phyloP scores from a whole-genome alignment of 2,888 invertebrate genomes.

The Seladonia tumulorum region DNA sequence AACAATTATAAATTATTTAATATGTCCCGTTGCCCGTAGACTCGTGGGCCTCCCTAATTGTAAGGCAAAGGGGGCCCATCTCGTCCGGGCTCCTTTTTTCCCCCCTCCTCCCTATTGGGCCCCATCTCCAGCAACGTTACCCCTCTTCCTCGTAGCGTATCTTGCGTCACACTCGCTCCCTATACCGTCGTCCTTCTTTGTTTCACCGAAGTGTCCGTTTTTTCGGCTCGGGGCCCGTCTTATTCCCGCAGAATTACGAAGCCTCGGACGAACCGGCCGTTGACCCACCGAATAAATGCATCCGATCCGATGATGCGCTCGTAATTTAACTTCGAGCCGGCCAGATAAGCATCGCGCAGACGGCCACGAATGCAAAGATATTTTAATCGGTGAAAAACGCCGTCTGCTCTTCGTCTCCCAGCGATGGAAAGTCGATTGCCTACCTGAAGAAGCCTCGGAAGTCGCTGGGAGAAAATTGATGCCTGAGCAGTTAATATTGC shows the following conservation, averaged over 20 bases:
- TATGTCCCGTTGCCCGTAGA: conserved; percentile 66
- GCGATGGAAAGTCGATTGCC: not conserved
- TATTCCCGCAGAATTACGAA: conserved; percentile 66
- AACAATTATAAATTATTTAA: conserved; percentile 79
- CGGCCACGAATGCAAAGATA: conserved; percentile 48
- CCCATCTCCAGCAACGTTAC: conserved; percentile 26
- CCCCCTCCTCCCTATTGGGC: conserved; percentile 36
- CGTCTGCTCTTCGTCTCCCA: not conserved
- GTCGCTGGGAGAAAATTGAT: no score
- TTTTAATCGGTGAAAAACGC: conserved; percentile 53
- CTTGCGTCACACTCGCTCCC: conserved; percentile 32
- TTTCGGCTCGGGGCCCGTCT: conserved; percentile 52
- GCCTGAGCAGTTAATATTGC: not conserved
- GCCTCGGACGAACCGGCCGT: conserved; percentile 36
- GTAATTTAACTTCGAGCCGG: conserved; percentile 59
- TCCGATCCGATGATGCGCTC: conserved; percentile 61
- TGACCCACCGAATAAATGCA: conserved; percentile 59
- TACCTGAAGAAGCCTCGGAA: not conserved
- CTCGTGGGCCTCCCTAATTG: conserved; percentile 71
- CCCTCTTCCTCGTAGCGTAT: conserved; percentile 35
- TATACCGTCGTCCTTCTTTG: conserved; percentile 12
- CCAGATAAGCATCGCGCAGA: conserved; percentile 51
- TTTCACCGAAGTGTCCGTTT: conserved; percentile 29
- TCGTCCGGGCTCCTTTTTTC: conserved; percentile 66
- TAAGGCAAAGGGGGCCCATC: conserved; percentile 66